phyloP scores from a whole-genome alignment of 2,888 invertebrate genomes.

The Chromoteleia sp. region DNA sequence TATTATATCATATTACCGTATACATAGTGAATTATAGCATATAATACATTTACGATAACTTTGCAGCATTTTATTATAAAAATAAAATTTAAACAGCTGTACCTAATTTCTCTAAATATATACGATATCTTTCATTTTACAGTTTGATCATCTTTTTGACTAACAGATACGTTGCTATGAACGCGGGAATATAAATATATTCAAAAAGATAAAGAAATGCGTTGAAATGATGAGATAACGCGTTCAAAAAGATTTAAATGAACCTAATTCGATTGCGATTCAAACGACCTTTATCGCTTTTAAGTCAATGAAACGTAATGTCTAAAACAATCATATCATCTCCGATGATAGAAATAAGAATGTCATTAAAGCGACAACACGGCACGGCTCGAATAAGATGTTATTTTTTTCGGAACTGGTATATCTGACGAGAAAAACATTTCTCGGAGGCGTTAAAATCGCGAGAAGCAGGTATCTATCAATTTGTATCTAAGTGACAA shows the following conservation, averaged over 20 bases:
- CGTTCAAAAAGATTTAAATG: conserved; percentile 55
- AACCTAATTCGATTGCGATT: conserved; percentile 57
- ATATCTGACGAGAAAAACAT: conserved; percentile 35
- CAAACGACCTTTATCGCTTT: conserved; percentile 55
- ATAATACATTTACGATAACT: no score
- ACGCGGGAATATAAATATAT: conserved; percentile 29
- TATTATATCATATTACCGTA: no score
- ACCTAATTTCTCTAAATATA: no score
- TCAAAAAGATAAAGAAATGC: conserved; percentile 35
- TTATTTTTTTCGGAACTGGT: conserved; percentile 39
- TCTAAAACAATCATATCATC: conserved; percentile 56
- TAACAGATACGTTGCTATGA: background rate
- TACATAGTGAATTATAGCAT: no score
- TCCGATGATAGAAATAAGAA: conserved; percentile 53
- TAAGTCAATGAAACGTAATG: conserved; percentile 32
- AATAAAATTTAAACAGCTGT: no score
- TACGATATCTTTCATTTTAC: no score
- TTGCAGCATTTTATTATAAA: no score
- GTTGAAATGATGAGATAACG: conserved; percentile 48
- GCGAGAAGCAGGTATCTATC: conserved; percentile 73
- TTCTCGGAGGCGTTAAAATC: conserved; percentile 61
- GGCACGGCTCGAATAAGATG: conserved; percentile 35
- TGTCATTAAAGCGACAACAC: conserved; percentile 49
- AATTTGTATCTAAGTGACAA: conserved; percentile 77
- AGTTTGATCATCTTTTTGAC: background rate